Percentiles rank a stretch among this genome's conserved stretches.
Conservation (phyloP, 1,140 invertebrate genomes). For the Drosophila bipectinata region DNA sequence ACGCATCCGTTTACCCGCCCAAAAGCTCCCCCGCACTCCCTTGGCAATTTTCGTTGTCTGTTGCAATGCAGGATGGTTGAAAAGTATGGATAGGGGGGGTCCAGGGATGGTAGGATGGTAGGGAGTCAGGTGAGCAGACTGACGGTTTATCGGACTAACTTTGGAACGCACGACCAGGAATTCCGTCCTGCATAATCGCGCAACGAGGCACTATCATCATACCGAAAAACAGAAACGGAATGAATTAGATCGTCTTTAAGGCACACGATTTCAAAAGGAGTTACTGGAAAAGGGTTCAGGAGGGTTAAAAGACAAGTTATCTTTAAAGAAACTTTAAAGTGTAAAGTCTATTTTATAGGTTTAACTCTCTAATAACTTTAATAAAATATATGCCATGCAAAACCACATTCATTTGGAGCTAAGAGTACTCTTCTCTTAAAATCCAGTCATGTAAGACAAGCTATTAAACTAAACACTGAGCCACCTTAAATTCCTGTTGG, state of each 20-base stretch:
- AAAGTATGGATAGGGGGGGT: not conserved
- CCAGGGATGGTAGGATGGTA: not conserved
- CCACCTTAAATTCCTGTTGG: not conserved
- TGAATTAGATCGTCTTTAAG: not conserved
- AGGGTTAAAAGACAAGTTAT: no score
- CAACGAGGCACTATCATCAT: not conserved
- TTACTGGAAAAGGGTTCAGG: no score
- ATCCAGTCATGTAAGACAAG: slow-evolving; percentile 2
- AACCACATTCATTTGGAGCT: no score
- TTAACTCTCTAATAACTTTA: no score
- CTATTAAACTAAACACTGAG: not conserved
- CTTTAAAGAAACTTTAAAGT: no score
- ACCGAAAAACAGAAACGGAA: not conserved
- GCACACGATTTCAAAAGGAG: not conserved
- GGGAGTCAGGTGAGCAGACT: not conserved
- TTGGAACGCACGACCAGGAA: slow-evolving; percentile 39
- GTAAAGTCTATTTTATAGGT: no score
- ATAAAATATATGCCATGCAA: no score
- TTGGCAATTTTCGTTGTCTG: slow-evolving; percentile 62
- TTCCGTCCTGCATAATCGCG: slow-evolving; percentile 37
- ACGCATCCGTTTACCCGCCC: slow-evolving; percentile 32
- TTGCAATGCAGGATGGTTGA: slow-evolving; percentile 58
- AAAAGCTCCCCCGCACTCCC: slow-evolving; percentile 1
- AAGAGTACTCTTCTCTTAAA: no score
- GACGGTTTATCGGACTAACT: slow-evolving; percentile 19